Conservation (phyloP, 2,797 vertebrate species). For the Distichodus sexfasciatus region DNA sequence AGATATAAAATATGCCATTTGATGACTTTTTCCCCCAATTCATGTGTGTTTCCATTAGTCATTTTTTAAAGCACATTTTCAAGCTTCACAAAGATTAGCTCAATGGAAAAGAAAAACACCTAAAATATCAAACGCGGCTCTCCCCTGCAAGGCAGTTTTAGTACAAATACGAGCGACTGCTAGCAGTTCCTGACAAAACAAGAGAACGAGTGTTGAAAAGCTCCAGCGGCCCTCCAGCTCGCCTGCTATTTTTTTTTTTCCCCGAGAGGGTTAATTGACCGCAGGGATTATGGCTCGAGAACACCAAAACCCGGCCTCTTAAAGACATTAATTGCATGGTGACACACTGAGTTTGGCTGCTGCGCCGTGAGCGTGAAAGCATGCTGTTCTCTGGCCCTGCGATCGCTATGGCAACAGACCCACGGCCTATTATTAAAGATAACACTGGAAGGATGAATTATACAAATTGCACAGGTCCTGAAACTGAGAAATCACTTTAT, state of each 20-base stretch:
- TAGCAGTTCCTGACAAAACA: neutral
- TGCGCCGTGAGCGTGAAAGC: constrained; percentile 2
- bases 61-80: too few species aligned
- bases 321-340: constrained; percentile 44
- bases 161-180: neutral
- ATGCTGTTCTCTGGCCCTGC: neutral
- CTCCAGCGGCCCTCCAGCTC: neutral
- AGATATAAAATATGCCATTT: too few species aligned
- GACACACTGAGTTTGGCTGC: constrained; percentile 24
- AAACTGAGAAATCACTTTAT: neutral
- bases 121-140: neutral
- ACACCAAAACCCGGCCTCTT: constrained; percentile 30
- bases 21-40: too few species aligned
- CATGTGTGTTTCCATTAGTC: too few species aligned
- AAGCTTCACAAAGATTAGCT: too few species aligned
- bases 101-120: too few species aligned
- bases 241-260: constrained; percentile 21
- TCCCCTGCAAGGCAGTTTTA: neutral
- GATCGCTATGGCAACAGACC: constrained; percentile 33
- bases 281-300: constrained; percentile 31
- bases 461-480: neutral
- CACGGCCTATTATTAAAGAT: constrained; percentile 37
- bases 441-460: constrained; percentile 3
- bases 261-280: constrained; percentile 31
- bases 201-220: neutral